Evolutionary conservation across 1,140 invertebrate genomes (phyloP), one percentile per base, ranked within the genome.

Genomic region (Ostrea edulis): DNA sequence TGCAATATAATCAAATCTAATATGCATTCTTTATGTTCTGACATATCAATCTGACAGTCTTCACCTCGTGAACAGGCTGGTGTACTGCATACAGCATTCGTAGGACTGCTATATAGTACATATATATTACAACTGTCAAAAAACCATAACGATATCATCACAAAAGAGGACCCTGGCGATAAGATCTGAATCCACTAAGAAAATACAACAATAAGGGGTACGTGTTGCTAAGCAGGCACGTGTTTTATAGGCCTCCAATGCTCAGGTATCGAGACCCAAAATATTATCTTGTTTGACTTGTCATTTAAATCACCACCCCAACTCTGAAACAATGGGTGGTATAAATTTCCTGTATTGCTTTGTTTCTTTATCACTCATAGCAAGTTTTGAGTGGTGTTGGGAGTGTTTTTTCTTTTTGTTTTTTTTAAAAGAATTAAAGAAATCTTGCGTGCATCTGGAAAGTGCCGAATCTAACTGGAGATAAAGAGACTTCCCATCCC

Each of bases 251-350:
- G 29, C 8, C 68, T 77, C 25, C 3, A 11, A 9, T 77, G 29
- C 68, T 77, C 68, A 77, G 29, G 68, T 29, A 35, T 77, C 68
- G 22, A 77, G 68, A 77, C 68, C 68, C 68, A 2, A 77, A 77
- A 77, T 77, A 35, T 25, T 77, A 77, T 77, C 68, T 22, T 77
- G 68, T 77, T 77, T 25, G 68, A 77, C 68, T 29, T 77, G 68
- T 77, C 68, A 77, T 77, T 77, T 77, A 77, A 77, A 77, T 77
- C 68, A 77, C 68, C 68, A 77, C 68, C 68, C 68, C 68, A 14
- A 77, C 68, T 14, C 25, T 35, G 29, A 77, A 77, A 77, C 68
- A 77, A 77, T 77, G 68, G 22, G 68, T 77, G 68, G 68, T 77
- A 77, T 29, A 29, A 29, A 35, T 29, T 77, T 44, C 35, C 35